Base-by-base conservation (phyloP, 2,888 invertebrate genomes). In the Nemotelus pantherinus region DNA sequence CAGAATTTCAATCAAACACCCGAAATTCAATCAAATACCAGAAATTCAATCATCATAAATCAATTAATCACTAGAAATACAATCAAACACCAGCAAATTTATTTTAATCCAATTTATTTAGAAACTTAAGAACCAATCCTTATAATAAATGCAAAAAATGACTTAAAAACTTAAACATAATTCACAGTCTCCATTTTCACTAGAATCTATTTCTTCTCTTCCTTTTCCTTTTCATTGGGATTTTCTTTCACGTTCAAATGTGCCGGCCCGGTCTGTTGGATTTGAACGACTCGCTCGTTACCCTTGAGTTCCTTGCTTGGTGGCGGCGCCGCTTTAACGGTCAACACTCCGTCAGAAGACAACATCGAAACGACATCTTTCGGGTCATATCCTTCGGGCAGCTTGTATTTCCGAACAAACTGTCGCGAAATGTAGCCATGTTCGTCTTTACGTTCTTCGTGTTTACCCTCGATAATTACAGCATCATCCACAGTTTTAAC, bases 271-370 rank as follows among this genome's bases (percentile, higher is more conserved):
- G 91, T 91, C 53, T 91, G 91, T 44, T 90, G 88, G 78, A 92
- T 91, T 47, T 91, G 90, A 3, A 92, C 87, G 0, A 88, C 83
- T 70, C 91, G 87, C 79, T 90, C 91, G 0, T 88, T 87, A 4
- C 25, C 9, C 41, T 64, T 41, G 2, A 64, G 41, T 9, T 47
- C 47, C 45, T 81, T 78, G 10, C 76, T 39, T 1, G 76, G n/a
- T 45, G 83, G 82, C 5, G 78, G 80, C 48, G 94, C 94, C 5
- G 90, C 90, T 5, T 90, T 90, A 74, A 95, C 91, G 0, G 93
- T 93, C 55, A 95, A 88, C 64, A 95, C 91, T 1, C 95, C 95
- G 83, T 95, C 95, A 0, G 94, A 93, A 4, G 95, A 94, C 48
- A 96, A 87, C 3, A 91, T 91, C 78, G 95, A 95, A 76, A 91